Evolutionary conservation across 2,797 vertebrate genomes (phyloP).

Genomic region (Jordanella pulchra): DNA sequence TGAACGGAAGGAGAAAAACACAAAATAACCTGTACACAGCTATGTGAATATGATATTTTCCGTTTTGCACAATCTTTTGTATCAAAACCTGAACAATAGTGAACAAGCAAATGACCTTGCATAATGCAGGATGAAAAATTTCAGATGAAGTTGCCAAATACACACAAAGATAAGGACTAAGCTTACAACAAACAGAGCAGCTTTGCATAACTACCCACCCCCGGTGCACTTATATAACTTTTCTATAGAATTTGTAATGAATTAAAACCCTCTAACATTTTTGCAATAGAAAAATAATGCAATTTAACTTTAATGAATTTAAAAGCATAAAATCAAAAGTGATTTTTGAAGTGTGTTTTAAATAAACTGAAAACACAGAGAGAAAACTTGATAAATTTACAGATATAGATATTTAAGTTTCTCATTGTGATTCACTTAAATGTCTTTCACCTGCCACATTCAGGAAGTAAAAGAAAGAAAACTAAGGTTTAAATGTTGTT

Average conservation of each 20-base stretch:
- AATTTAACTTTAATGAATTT: background rate
- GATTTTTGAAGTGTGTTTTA: background rate
- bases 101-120: background rate
- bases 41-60: background rate
- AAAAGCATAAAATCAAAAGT: background rate
- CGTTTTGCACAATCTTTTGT: background rate
- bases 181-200: background rate
- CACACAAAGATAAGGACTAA: background rate
- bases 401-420: background rate
- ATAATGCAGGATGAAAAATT: background rate
- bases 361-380: background rate
- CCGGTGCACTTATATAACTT: background rate
- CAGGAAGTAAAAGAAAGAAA: background rate
- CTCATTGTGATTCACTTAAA: background rate
- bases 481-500: background rate
- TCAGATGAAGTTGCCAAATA: background rate
- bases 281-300: background rate
- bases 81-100: background rate
- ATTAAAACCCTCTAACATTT: background rate
- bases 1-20: too few relatives aligned
- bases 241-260: background rate
- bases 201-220: background rate
- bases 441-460: background rate
- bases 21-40: too few relatives aligned
- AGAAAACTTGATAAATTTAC: background rate